A percentile compares a stretch with the other conserved stretches of the same genome.
These are phyloP conservation scores for Cantharis flavilabris DNA, from an alignment of 2,888 invertebrate genomes.

Conservation along the genomic window DNA sequence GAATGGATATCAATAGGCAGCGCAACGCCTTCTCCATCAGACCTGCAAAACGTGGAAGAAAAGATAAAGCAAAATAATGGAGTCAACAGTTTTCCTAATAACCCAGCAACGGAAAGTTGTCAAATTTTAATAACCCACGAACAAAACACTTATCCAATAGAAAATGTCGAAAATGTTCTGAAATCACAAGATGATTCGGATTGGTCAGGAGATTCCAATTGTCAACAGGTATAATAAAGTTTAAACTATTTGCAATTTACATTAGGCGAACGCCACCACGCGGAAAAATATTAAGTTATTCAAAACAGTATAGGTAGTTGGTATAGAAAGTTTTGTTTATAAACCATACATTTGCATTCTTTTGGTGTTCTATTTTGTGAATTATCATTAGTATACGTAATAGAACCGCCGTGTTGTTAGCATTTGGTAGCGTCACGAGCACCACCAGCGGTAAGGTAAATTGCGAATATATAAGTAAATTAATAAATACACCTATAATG, in stretches of 20 bases:
- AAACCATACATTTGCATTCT: too few relatives aligned
- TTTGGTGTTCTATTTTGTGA: too few relatives aligned
- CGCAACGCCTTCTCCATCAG: constrained; percentile 15
- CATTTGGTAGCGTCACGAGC: too few relatives aligned
- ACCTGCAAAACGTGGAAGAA: neutral
- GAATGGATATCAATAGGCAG: constrained; percentile 68
- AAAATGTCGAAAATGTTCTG: neutral
- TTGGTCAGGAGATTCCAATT: constrained; percentile 31
- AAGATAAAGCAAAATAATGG: neutral
- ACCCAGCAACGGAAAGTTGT: neutral
- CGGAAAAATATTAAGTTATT: too few relatives aligned
- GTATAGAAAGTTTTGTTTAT: too few relatives aligned
- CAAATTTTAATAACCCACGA: neutral
- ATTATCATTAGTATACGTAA: too few relatives aligned
- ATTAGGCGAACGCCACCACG: too few relatives aligned
- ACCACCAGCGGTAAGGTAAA: too few relatives aligned
- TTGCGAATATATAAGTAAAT: too few relatives aligned
- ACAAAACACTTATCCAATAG: neutral
- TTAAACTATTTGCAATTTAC: neutral
- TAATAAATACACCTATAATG: too few relatives aligned
- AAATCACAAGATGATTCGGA: constrained; percentile 31
- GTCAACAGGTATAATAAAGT: constrained; percentile 9
- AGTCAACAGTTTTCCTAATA: neutral
- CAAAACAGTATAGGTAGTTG: too few relatives aligned
- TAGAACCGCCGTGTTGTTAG: too few relatives aligned